Evolutionary conservation across 2,888 invertebrate species (phyloP).

Genomic region (Lochmaea capreae): DNA sequence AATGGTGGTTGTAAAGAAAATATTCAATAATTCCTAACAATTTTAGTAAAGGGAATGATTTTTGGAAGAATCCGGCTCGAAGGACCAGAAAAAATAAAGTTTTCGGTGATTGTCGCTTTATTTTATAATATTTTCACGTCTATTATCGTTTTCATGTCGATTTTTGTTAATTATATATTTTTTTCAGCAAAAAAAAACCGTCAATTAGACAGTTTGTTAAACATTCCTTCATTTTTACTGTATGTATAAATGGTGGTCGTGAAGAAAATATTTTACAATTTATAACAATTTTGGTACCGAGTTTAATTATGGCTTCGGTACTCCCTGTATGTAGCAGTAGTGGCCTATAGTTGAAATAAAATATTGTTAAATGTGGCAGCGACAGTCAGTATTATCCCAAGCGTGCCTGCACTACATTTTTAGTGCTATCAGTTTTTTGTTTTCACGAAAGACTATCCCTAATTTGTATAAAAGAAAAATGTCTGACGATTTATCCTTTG

Average conservation of each 20-base stretch:
- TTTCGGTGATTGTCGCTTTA: no score
- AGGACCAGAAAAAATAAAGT: background rate
- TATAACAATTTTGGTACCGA: no score
- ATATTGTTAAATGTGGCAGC: constrained; percentile 63
- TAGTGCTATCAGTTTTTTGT: constrained; percentile 56
- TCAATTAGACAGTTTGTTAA: no score
- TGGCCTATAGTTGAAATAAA: constrained; percentile 38
- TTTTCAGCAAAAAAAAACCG: no score
- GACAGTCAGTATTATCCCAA: constrained; percentile 64
- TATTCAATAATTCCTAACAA: no score
- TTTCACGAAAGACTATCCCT: background rate
- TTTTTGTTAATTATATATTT: no score
- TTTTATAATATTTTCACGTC: background rate
- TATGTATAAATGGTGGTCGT: no score
- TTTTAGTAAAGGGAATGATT: background rate
- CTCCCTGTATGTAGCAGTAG: constrained; percentile 15
- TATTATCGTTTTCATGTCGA: background rate
- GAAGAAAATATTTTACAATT: no score
- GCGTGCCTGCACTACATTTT: constrained; percentile 64
- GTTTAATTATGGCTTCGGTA: no score
- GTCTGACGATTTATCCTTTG: background rate
- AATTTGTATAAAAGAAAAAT: constrained; percentile 4
- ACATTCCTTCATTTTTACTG: no score
- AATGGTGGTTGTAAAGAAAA: no score
- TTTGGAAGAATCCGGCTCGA: background rate